phyloP scores from a whole-genome alignment of 2,113 vertebrate species.

The Hiodon alosoides region DNA sequence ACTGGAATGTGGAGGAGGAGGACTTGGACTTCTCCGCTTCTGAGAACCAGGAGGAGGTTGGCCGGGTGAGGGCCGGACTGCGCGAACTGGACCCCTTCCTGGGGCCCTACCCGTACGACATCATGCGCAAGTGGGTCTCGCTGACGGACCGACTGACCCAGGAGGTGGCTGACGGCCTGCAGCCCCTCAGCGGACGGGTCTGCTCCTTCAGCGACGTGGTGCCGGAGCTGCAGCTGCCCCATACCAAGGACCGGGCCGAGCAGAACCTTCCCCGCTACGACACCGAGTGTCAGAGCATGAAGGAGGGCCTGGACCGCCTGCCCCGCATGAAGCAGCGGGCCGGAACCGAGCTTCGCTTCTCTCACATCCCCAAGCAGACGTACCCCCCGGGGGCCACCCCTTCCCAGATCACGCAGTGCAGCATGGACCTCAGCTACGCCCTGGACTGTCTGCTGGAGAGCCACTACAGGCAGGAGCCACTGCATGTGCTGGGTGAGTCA shows the following conservation, averaged over 20 bases:
- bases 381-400: slow-evolving; percentile 83
- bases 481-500: slow-evolving; percentile 42
- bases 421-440: slow-evolving; percentile 85
- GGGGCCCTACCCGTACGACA: slow-evolving; percentile 84
- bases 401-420: slow-evolving; percentile 83
- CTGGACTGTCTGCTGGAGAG: slow-evolving; percentile 71
- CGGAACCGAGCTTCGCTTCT: slow-evolving; percentile 86
- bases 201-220: slow-evolving; percentile 84
- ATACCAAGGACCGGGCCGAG: slow-evolving; percentile 70
- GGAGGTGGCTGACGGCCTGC: slow-evolving; percentile 62
- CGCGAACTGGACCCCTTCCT: slow-evolving; percentile 76
- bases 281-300: slow-evolving; percentile 78
- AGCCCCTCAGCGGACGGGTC: slow-evolving; percentile 76
- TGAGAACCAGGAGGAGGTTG: slow-evolving; percentile 63
- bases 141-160: slow-evolving; percentile 74
- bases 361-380: slow-evolving; percentile 72
- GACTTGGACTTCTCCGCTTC: slow-evolving; percentile 68
- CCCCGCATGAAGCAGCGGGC: slow-evolving; percentile 78
- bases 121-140: slow-evolving; percentile 85
- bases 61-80: slow-evolving; percentile 65
- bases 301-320: slow-evolving; percentile 81
- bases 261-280: slow-evolving; percentile 72
- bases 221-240: slow-evolving; percentile 66
- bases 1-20: slow-evolving; percentile 72
- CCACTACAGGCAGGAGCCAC: slow-evolving; percentile 64